phyloP scores from a whole-genome alignment of 92 coral and sea anemone species.

The Metridium senile region DNA sequence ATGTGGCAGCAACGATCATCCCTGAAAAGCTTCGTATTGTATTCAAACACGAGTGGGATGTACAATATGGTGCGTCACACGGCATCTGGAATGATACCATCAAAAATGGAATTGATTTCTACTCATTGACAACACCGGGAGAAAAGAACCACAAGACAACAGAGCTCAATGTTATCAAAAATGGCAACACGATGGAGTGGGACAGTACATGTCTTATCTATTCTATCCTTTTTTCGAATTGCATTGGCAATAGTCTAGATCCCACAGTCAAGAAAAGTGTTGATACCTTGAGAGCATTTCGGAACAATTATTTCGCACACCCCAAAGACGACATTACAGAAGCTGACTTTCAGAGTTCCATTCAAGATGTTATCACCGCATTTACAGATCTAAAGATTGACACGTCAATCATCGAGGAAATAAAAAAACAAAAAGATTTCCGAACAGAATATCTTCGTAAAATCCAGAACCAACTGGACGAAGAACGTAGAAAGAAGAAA shows the following conservation, averaged over 20 bases:
- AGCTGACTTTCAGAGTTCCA: neutral
- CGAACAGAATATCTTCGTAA: conserved; percentile 26
- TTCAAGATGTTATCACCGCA: conserved; percentile 6
- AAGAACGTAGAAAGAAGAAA: conserved; percentile 18
- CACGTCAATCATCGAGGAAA: conserved; percentile 7
- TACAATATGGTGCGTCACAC: conserved; percentile 19
- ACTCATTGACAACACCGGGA: neutral
- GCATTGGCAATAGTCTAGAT: conserved; percentile 32
- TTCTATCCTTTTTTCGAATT: conserved; percentile 57
- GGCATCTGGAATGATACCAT: conserved; percentile 56
- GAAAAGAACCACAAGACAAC: neutral
- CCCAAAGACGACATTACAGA: neutral
- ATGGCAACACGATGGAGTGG: conserved; percentile 57
- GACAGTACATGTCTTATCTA: conserved; percentile 55
- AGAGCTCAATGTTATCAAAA: conserved; percentile 4
- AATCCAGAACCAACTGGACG: conserved; percentile 14
- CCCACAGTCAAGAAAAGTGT: conserved; percentile 20
- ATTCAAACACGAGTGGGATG: conserved; percentile 66
- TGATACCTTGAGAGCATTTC: conserved; percentile 26
- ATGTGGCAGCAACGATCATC: conserved; percentile 33
- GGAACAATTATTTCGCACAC: conserved; percentile 35
- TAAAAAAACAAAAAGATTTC: conserved; percentile 35
- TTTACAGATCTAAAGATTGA: conserved; percentile 11
- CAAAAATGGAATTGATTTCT: conserved; percentile 43
- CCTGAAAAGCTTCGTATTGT: conserved; percentile 49